Evolutionary conservation across 2,888 invertebrate species (phyloP).

Genomic region (Gymnosoma rotundatum): DNA sequence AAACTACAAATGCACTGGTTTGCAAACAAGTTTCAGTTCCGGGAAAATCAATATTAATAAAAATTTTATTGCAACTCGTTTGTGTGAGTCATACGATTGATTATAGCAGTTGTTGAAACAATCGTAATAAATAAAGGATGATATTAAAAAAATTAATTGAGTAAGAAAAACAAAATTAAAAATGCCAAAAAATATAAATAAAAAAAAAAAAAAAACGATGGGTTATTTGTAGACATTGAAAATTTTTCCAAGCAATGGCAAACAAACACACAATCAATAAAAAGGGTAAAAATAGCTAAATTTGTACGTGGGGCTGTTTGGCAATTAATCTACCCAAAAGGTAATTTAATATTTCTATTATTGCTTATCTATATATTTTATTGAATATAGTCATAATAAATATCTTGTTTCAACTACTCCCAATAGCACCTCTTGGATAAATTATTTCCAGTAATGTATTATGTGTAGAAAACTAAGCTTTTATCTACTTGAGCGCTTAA

Average conservation of each 20-base stretch:
- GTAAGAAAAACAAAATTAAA: background rate
- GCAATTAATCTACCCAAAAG: too few relatives aligned
- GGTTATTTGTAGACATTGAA: background rate
- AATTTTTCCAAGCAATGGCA: background rate
- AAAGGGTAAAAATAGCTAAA: too few relatives aligned
- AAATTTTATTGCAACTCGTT: background rate
- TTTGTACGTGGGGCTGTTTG: too few relatives aligned
- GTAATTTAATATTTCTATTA: too few relatives aligned
- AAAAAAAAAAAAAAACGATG: background rate
- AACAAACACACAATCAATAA: too few relatives aligned
- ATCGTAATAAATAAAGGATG: background rate
- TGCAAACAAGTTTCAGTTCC: slow-evolving; percentile 44
- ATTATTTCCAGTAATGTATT: too few relatives aligned
- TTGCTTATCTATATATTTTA: too few relatives aligned
- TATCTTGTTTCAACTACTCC: too few relatives aligned
- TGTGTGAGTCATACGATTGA: background rate
- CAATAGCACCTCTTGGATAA: too few relatives aligned
- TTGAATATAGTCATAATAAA: too few relatives aligned
- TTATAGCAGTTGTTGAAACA: background rate
- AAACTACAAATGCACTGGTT: slow-evolving; percentile 16
- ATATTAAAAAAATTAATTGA: background rate
- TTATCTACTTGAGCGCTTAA: too few relatives aligned
- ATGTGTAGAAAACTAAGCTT: too few relatives aligned
- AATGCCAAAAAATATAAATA: background rate
- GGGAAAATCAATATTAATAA: slow-evolving; percentile 32